Base-by-base conservation (phyloP, 2,797 vertebrate genomes). In the Kryptopterus vitreolus region DNA sequence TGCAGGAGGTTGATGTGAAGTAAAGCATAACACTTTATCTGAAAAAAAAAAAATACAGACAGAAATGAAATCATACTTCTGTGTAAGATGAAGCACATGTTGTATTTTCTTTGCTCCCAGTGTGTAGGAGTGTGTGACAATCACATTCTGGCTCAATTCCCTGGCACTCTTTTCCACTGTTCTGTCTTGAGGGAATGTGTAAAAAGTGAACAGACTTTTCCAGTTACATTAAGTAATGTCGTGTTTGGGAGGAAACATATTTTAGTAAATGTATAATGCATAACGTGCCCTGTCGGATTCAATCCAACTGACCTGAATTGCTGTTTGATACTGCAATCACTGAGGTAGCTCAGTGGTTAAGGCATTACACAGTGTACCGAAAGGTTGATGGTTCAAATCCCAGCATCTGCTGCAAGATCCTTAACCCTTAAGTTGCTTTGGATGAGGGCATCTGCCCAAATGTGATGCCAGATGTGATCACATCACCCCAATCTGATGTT, bases 11-110 rank as follows among this genome's bases (percentile, higher is more conserved):
- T 83, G 63, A 65, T 79, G 18, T 29, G 46, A 72, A 76, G 72
- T 26, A 77, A 82, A 84, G 78, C 80, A 22, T 86, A 72, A 80
- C 48, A 33, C 79, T 79, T 66, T 75, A 46, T 46, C 38, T 43
- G 38, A 10, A 43, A 43, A 31, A 76, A 7, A 52, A 76, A 63
- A 52, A 50, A 50, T 22, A 24, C 79, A 16, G 20, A 35, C 26
- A 78, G 48, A 71, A 62, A 65, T 81, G 74, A 61, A 76, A 38
- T 70, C 55, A 69, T 29, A 3, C 4, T 35, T 81, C 35, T 55
- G 53, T 8, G 29, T 73, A 74, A 11, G 29, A 58, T 33, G 12
- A 61, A 59, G 43, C 65, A 13, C 16, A 26, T 72, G 50, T 59
- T 78, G 48, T 78, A 38, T 63, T 69, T 82, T 62, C 10, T 61